These are phyloP conservation scores for Pseudorectes ferrugineus DNA, from an alignment of 2,113 vertebrate species.

Conservation along the genomic window DNA sequence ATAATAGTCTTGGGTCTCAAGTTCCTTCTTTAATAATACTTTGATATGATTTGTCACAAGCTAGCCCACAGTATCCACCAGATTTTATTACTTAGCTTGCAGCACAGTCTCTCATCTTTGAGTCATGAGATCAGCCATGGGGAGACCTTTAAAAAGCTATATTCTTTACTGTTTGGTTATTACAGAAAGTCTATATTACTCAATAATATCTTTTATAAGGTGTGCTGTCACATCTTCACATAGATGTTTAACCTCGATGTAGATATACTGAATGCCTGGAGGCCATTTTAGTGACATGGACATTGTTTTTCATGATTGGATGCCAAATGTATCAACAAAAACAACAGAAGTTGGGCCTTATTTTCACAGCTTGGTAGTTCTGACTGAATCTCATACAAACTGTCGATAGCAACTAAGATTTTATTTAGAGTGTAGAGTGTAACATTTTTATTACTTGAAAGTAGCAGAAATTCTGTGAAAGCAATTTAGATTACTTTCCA, in stretches of 20 bases:
- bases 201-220: slow-evolving; percentile 85
- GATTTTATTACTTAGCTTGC: slow-evolving; percentile 90
- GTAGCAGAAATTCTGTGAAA: slow-evolving; percentile 72
- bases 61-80: slow-evolving; percentile 81
- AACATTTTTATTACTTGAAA: slow-evolving; percentile 78
- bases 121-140: slow-evolving; percentile 86
- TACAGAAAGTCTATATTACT: slow-evolving; percentile 86
- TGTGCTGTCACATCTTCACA: slow-evolving; percentile 82
- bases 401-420: slow-evolving; percentile 75
- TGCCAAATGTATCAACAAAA: slow-evolving; percentile 78
- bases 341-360: slow-evolving; percentile 69
- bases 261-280: slow-evolving; percentile 76
- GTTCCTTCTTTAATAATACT: slow-evolving; percentile 94
- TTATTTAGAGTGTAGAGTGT: slow-evolving; percentile 73
- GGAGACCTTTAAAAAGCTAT: slow-evolving; percentile 85
- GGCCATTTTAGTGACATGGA: slow-evolving; percentile 78
- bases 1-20: slow-evolving; percentile 87
- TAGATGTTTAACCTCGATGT: slow-evolving; percentile 81
- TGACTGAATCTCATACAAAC: slow-evolving; percentile 73
- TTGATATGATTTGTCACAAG: slow-evolving; percentile 94
- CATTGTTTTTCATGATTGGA: slow-evolving; percentile 81
- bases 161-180: slow-evolving; percentile 87
- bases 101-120: slow-evolving; percentile 86
- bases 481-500: slow-evolving; percentile 75
- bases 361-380: slow-evolving; percentile 71